These are phyloP conservation scores for Ceratothoa steindachneri DNA, from an alignment of 2,888 invertebrate genomes.

Conservation along the genomic window DNA sequence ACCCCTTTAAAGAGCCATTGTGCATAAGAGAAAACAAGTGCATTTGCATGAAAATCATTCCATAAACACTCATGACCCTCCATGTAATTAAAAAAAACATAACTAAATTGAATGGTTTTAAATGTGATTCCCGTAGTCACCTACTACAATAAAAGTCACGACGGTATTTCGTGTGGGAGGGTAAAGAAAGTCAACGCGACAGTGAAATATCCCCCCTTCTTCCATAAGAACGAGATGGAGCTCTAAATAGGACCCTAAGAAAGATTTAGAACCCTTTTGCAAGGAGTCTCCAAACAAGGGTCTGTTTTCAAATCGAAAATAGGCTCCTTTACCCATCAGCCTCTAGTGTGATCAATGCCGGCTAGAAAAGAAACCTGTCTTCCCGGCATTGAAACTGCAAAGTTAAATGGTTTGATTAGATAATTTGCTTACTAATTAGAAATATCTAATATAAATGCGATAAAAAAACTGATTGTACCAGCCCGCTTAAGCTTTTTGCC, in stretches of 20 bases:
- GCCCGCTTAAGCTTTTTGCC: too few species aligned
- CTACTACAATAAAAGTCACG: slow-evolving; percentile 43
- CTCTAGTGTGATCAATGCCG: slow-evolving; percentile 40
- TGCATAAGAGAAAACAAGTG: too few species aligned
- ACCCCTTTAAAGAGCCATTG: too few species aligned
- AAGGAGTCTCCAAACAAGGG: not conserved
- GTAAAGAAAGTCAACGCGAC: slow-evolving; percentile 42
- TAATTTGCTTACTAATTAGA: too few species aligned
- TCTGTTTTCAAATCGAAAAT: slow-evolving; percentile 28
- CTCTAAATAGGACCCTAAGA: slow-evolving; percentile 38
- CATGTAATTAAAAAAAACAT: too few species aligned
- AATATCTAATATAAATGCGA: too few species aligned
- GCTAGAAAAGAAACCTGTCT: slow-evolving; percentile 27
- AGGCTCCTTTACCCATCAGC: slow-evolving; percentile 32
- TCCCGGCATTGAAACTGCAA: slow-evolving; percentile 45
- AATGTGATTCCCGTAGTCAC: too few species aligned
- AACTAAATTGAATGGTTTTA: too few species aligned
- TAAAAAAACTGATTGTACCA: too few species aligned
- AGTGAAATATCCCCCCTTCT: slow-evolving; percentile 39
- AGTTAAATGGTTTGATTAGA: too few species aligned
- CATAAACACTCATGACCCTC: too few species aligned
- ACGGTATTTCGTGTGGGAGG: slow-evolving; percentile 46
- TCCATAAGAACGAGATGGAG: slow-evolving; percentile 40
- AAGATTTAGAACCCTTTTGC: slow-evolving; percentile 9
- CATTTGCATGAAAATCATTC: too few species aligned